phyloP scores from a whole-genome alignment of 2,797 vertebrate species.

The Gastrophryne carolinensis region DNA sequence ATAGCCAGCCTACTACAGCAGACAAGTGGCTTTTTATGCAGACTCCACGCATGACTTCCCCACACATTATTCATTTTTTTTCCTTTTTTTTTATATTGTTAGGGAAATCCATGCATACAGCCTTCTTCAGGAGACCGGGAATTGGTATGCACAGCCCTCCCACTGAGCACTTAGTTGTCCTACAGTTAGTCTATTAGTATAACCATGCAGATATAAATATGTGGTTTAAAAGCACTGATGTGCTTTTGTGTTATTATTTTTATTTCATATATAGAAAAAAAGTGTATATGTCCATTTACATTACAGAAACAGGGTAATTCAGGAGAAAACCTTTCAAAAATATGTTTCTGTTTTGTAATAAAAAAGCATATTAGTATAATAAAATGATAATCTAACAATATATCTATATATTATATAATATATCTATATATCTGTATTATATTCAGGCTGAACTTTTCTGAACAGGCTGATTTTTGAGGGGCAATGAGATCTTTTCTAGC shows the following conservation, averaged over 20 bases:
- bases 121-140: background rate
- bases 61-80: slow-evolving; percentile 48
- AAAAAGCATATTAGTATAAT: background rate
- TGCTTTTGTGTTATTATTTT: background rate
- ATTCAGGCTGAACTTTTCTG: too few species aligned
- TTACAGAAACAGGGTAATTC: too few species aligned
- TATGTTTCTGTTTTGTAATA: background rate
- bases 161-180: slow-evolving; percentile 39
- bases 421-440: background rate
- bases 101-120: slow-evolving; percentile 47
- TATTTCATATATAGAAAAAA: background rate
- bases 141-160: slow-evolving; percentile 43
- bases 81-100: too few species aligned
- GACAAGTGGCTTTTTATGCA: slow-evolving; percentile 67
- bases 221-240: background rate
- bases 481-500: too few species aligned
- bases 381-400: background rate
- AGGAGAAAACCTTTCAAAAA: too few species aligned
- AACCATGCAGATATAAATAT: slow-evolving; percentile 44
- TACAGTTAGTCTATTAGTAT: slow-evolving; percentile 48
- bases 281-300: background rate
- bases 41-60: slow-evolving; percentile 38
- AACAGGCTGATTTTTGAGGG: too few species aligned
- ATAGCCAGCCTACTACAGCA: slow-evolving; percentile 58
- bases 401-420: background rate